Conservation (phyloP, 2,113 vertebrate genomes). For the Cervus canadensis region DNA sequence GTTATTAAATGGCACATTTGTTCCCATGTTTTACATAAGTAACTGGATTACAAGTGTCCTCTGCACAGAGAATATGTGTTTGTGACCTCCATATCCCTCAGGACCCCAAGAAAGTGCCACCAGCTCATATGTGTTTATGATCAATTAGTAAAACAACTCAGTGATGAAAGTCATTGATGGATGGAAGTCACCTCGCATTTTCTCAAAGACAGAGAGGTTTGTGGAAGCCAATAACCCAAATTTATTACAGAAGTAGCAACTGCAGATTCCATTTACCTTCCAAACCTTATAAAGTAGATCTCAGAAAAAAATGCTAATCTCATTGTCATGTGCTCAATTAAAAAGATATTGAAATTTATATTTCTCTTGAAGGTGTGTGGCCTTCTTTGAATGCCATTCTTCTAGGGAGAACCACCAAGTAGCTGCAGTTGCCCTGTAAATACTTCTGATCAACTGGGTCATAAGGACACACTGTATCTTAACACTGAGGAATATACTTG, state of each 20-base stretch:
- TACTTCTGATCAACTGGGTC: background rate
- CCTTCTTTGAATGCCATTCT: background rate
- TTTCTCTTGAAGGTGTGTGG: background rate
- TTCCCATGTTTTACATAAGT: background rate
- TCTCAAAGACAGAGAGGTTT: background rate
- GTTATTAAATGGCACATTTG: background rate
- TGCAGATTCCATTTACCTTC: background rate
- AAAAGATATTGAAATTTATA: background rate
- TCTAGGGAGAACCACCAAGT: background rate
- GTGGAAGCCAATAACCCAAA: background rate
- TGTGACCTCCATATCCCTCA: background rate
- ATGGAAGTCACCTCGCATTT: background rate
- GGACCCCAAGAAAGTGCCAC: background rate
- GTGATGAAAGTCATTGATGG: background rate
- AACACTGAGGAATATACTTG: background rate
- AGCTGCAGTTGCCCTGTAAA: background rate
- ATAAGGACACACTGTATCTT: background rate
- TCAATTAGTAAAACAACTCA: background rate
- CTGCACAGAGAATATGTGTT: background rate
- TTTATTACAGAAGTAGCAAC: background rate
- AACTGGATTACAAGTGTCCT: background rate
- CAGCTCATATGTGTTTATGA: background rate
- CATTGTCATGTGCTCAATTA: background rate
- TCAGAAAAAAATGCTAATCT: background rate
- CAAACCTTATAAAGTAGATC: background rate